Evolutionary conservation across 2,888 invertebrate genomes (phyloP), one percentile per base, ranked within the genome.

Genomic region (Drosophila multiciliata): DNA sequence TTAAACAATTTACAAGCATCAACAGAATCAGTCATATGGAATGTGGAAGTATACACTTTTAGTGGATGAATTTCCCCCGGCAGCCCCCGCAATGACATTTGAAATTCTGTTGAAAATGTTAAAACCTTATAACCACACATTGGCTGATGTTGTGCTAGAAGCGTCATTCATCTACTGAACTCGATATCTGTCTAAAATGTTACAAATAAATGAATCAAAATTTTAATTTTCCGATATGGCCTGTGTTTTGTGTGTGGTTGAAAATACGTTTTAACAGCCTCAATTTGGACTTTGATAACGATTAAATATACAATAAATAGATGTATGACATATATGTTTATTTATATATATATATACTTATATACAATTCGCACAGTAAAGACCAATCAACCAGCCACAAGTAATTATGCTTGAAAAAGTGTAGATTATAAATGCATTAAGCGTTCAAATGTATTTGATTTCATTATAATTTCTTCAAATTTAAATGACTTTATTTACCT

Each of bases 1-100:
- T 12, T 33, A 1, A 12, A 35, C n/a, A 20, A 17, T 23, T 3
- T 1, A 4, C 11, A n/a, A 26, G 1, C n/a, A 29, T 32, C 26
- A 38, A 0, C 20, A 78, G 73, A 36, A 52, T 33, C 66, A 69
- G 45, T 26, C 66, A 11, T 90, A 55, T 60, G 73, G 68, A 54
- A 33, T 90, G 23, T 67, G 66, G 38, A 86, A 86, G 69, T 79
- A 65, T 23, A 75, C 81, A 26, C 35, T 85, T 17, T 42, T 38
- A 9, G 50, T 64, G 23, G 62, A 83, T 8, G 73, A 78, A 7
- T 79, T 64, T 62, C 83, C 79, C 2, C 45, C 71, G 15, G 35
- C 32, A 7, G 55, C 58, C 23, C 76, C 81, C n/a, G 17, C 54
- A 12, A n/a, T 66, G 33, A 72, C 72, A 15, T 67, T 70, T 65